These are phyloP conservation scores for Nothobranchius kuhntae DNA, from an alignment of 2,113 vertebrate genomes.

Conservation along the genomic window DNA sequence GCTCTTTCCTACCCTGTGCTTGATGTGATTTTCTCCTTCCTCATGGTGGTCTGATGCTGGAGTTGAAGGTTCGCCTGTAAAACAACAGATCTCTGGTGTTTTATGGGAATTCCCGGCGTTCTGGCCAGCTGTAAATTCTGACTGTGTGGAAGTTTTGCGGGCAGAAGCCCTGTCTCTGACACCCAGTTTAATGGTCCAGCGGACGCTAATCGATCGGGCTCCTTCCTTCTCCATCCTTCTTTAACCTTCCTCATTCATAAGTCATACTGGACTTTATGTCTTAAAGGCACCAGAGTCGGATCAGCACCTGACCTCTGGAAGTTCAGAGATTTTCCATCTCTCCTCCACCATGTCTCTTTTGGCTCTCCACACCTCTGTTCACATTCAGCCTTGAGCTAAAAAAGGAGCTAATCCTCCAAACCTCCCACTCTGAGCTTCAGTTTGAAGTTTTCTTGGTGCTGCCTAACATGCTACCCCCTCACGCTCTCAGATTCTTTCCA, in stretches of 20 bases:
- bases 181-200: constrained; percentile 62
- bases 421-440: neutral
- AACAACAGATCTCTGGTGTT: constrained; percentile 26
- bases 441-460: constrained; percentile 14
- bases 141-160: constrained; percentile 21
- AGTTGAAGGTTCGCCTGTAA: constrained; percentile 25
- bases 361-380: neutral
- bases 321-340: constrained; percentile 21
- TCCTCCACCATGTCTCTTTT: constrained; percentile 13
- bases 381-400: constrained; percentile 12
- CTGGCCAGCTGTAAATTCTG: constrained; percentile 50
- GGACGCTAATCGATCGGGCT: constrained; percentile 51
- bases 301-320: constrained; percentile 25
- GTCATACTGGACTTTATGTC: constrained; percentile 54
- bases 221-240: constrained; percentile 61
- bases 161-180: constrained; percentile 56
- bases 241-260: constrained; percentile 57
- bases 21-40: constrained; percentile 8
- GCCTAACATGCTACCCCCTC: neutral
- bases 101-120: constrained; percentile 40
- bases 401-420: constrained; percentile 13
- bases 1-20: neutral
- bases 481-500: constrained; percentile 34
- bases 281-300: constrained; percentile 48
- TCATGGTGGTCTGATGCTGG: constrained; percentile 10